phyloP scores from a whole-genome alignment of 2,797 vertebrate species.

The Bufotes viridis region DNA sequence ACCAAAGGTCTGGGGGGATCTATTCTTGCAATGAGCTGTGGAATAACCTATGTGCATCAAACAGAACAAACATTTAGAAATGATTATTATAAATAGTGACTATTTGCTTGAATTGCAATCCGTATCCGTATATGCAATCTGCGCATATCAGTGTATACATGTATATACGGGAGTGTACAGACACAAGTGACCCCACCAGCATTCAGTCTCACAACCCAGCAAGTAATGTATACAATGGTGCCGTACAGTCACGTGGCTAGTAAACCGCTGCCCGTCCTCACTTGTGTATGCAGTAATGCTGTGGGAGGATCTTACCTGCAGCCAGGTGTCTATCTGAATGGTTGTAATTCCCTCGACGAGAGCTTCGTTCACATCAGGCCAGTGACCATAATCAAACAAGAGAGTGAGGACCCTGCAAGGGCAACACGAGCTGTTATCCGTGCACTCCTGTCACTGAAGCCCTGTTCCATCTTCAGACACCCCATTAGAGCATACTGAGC shows the following conservation, averaged over 20 bases:
- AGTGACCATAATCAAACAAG: constrained; percentile 99
- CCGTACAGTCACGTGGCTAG: neutral
- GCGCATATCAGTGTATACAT: no score
- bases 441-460: neutral
- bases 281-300: neutral
- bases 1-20: constrained; percentile 94
- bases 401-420: constrained; percentile 90
- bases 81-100: neutral
- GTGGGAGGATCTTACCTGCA: no score
- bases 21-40: constrained; percentile 96
- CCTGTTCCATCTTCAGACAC: neutral
- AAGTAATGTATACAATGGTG: neutral
- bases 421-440: neutral
- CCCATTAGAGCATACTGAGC: no score
- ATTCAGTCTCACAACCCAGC: neutral
- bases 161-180: no score
- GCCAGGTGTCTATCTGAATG: constrained; percentile 98
- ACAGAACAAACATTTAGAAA: neutral
- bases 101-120: no score
- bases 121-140: no score
- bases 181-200: no score
- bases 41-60: constrained; percentile 84
- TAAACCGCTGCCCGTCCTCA: neutral
- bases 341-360: constrained; percentile 98
- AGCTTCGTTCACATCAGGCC: constrained; percentile 97